Base-by-base conservation (phyloP, 2,888 invertebrate genomes). In the Andrena chrysosceles region DNA sequence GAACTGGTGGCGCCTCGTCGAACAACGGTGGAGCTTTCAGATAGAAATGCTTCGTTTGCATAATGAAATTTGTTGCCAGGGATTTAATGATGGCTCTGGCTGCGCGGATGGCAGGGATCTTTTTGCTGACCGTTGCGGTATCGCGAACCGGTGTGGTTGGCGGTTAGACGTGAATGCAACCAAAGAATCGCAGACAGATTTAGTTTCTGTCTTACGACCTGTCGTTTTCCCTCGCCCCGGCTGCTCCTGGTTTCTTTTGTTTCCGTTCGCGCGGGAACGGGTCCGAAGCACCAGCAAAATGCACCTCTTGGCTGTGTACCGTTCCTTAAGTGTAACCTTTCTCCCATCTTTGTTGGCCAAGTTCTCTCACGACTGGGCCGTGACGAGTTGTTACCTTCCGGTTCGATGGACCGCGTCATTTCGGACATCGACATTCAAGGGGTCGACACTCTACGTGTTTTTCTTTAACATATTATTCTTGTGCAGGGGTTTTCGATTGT, bases 131-230 rank as follows among this genome's bases (percentile, higher is more conserved):
- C 56, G 33, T 72, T 83, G 88, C 64, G 85, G 87, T 83, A 76
- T 78, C 62, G 73, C 13, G 74, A 73, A 69, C n/a, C 83, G 72
- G 48, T 81, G 89, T 82, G 89, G 85, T 87, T 63, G 72, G 87
- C 77, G 90, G 87, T 89, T 81, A 74, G 60, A 67, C 31, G 56
- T 33, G 76, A 42, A 77, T 29, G 74, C 77, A 70, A 76, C 60
- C 68, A 73, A 81, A 86, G 73, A 85, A 78, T 71, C 67, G 66
- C 80, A 82, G 73, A 66, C 80, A 82, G 85, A 90, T 89, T 89
- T 77, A 79, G 89, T 89, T 89, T 89, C 90, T 78, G 79, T 77
- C 81, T 74, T 56, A 66, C 71, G 72, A 63, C 29, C 52, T n/a
- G 56, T 13, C 60, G 52, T 26, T 69, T 23, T 66, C 68, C 35